Base-by-base conservation (phyloP, 2,888 invertebrate species). In the Oegoconia quadripuncta region DNA sequence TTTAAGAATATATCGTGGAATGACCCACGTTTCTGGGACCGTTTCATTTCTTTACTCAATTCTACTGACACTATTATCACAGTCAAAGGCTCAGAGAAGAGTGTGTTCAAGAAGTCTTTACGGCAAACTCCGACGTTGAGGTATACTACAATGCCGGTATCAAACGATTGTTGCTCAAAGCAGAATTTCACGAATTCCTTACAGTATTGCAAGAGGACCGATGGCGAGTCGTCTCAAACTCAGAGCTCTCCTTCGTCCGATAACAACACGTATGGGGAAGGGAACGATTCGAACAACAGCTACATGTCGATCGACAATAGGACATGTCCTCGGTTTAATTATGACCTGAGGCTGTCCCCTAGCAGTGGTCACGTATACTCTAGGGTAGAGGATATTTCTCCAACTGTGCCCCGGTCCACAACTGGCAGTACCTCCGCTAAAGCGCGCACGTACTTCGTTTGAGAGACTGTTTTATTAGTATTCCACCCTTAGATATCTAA, bases 11-110 rank as follows among this genome's bases (percentile, higher is more conserved):
- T 92, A 54, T 90, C 92, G 41, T 93, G 93, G 91, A 92, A 91
- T 49, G 95, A 95, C 65, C 91, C 92, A 35, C 89, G 93, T 48
- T 96, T 96, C 80, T 96, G 96, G 96, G 94, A 95, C 59, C 93
- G 93, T 73, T 89, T 96, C 46, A 89, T 93, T 67, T 90, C 93
- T 41, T 90, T 95, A 87, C 93, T 94, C 29, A 94, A 95, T 72
- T 92, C 93, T 3, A 87, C 86, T 18, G 87, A 87, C 55, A 87
- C 86, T 46, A 84, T 87, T 66, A 89, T 90, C 44, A 89, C 87
- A 12, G 72, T 87, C 39, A 79, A 79, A 68, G 68, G 75, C 47
- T 68, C 80, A 38, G 76, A 87, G 43, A 82, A 78, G 52, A 80
- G 88, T 55, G 79, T 82, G 52, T 89, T 90, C 67, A 89, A 84